Evolutionary conservation across 2,888 invertebrate species (phyloP).

Genomic region (Thereva nobilitata): DNA sequence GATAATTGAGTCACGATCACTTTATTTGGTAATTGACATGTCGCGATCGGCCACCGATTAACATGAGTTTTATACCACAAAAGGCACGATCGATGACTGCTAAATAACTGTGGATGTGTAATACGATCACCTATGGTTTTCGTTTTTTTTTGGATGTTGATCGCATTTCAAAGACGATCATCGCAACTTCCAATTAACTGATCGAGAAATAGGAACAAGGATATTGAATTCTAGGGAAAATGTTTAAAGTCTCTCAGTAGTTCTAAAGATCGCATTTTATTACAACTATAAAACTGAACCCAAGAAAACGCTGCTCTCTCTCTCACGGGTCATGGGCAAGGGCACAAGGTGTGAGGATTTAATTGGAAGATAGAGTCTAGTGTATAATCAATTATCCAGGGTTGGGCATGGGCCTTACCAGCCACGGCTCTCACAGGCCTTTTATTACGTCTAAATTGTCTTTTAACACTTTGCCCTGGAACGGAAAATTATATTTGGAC

Average conservation of each 20-base stretch:
- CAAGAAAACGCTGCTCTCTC: not conserved
- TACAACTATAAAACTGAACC: not conserved
- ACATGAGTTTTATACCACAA: not conserved
- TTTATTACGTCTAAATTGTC: conserved; percentile 21
- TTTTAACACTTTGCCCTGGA: conserved; percentile 1
- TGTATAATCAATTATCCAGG: conserved; percentile 8
- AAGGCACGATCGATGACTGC: not conserved
- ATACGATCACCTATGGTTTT: not conserved
- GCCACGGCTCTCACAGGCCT: not conserved
- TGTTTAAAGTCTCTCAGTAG: no score
- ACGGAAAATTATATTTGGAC: conserved; percentile 14
- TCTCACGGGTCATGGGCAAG: not conserved
- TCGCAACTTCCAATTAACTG: no score
- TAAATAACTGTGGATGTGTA: not conserved
- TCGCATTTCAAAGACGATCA: no score
- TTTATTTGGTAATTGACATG: conserved; percentile 27
- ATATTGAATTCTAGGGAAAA: no score
- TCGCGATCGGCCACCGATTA: conserved; percentile 1
- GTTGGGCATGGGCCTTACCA: not conserved
- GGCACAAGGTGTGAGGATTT: conserved; percentile 21
- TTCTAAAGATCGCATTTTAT: not conserved
- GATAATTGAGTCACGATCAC: conserved; percentile 25
- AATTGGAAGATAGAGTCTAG: conserved; percentile 3
- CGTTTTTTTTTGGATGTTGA: no score
- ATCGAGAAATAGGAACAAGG: no score